phyloP scores from a whole-genome alignment of 2,888 invertebrate species.

The Amphiduros pacificus region DNA sequence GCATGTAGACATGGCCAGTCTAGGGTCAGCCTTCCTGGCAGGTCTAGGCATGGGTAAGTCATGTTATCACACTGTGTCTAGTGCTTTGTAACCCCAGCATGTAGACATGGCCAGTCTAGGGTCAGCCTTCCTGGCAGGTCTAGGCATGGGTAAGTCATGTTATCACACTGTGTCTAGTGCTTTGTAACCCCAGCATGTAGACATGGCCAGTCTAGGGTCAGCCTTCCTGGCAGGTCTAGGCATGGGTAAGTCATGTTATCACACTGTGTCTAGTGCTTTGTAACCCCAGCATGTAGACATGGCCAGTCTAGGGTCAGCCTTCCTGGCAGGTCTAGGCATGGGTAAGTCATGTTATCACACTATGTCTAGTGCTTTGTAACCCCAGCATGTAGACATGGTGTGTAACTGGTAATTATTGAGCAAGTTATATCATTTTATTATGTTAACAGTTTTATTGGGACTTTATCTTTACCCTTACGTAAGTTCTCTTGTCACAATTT shows the following conservation, averaged over 20 bases:
- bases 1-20: conserved; percentile 77
- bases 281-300: conserved; percentile 74
- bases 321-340: conserved; percentile 78
- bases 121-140: conserved; percentile 82
- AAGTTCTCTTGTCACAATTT: too few relatives aligned
- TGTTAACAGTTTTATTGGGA: too few relatives aligned
- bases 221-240: conserved; percentile 83
- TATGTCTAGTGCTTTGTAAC: too few relatives aligned
- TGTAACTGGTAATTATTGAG: conserved; percentile 85
- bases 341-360: conserved; percentile 65
- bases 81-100: neutral
- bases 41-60: conserved; percentile 79
- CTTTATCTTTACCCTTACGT: too few relatives aligned
- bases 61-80: neutral
- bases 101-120: conserved; percentile 83
- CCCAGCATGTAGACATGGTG: conserved; percentile 75
- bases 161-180: conserved; percentile 9
- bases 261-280: too few relatives aligned
- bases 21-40: conserved; percentile 85
- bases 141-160: conserved; percentile 72
- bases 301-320: conserved; percentile 83
- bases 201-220: conserved; percentile 84
- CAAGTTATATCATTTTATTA: conserved; percentile 61
- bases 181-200: conserved; percentile 69
- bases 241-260: conserved; percentile 68